Percentiles rank a stretch among this genome's conserved stretches.
These are phyloP conservation scores for Microcebus lehilahytsara DNA, from an alignment of 2,113 vertebrate species.

Conservation along the genomic window DNA sequence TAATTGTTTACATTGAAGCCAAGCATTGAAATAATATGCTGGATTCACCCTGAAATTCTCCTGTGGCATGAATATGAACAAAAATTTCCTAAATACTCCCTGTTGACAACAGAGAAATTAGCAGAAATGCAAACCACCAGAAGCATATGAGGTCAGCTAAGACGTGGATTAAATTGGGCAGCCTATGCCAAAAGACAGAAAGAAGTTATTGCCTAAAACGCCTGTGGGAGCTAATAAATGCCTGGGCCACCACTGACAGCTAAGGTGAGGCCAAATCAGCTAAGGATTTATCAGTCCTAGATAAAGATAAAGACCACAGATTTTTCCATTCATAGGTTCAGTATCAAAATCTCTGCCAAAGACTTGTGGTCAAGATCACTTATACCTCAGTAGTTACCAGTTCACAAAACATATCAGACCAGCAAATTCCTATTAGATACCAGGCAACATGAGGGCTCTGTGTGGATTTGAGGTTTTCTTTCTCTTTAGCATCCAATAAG, in stretches of 20 bases:
- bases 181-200: neutral
- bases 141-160: neutral
- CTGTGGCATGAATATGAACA: neutral
- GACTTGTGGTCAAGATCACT: neutral
- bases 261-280: neutral
- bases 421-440: neutral
- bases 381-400: neutral
- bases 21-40: neutral
- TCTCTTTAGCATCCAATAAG: neutral
- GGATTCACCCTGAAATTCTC: neutral
- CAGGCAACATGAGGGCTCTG: neutral
- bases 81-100: neutral
- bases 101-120: neutral
- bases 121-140: neutral
- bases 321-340: neutral
- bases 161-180: neutral
- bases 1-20: neutral
- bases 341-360: neutral
- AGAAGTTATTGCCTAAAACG: too few relatives aligned
- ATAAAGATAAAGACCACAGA: neutral
- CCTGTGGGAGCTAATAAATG: neutral
- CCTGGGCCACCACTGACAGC: neutral
- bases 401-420: neutral
- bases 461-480: neutral
- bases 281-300: neutral